Evolutionary conservation across 2,113 vertebrate genomes (phyloP).

Genomic region (Eubucco bourcierii): DNA sequence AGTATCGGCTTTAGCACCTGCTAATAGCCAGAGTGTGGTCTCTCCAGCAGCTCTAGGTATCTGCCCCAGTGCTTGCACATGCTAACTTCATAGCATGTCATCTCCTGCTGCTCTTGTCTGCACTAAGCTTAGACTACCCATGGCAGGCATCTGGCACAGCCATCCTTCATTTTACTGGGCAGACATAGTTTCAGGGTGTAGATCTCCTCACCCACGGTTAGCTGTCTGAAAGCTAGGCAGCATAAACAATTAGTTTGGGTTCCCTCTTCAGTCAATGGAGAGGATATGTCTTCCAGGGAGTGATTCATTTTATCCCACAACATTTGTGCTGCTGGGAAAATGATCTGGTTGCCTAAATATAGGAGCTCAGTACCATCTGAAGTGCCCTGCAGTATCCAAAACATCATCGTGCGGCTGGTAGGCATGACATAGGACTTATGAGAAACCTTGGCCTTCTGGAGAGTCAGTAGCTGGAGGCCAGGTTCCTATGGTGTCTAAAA

Average conservation of each 20-base stretch:
- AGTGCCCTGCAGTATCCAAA: conserved; percentile 1
- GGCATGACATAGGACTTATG: background rate
- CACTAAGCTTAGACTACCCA: background rate
- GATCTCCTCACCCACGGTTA: background rate
- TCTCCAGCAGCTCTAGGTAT: background rate
- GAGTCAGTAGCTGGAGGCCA: background rate
- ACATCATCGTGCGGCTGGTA: background rate
- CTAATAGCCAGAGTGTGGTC: background rate
- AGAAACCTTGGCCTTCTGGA: background rate
- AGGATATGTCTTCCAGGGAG: background rate
- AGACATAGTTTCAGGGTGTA: background rate
- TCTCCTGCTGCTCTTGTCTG: background rate
- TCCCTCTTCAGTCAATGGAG: background rate
- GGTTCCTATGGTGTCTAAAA: background rate
- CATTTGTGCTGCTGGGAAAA: background rate
- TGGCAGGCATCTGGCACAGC: background rate
- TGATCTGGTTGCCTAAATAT: conserved; percentile 37
- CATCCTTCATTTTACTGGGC: background rate
- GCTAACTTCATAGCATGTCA: fast-evolving
- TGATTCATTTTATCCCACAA: conserved; percentile 43
- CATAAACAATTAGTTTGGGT: background rate
- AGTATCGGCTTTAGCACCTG: background rate
- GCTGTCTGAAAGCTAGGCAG: background rate
- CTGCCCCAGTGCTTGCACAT: background rate
- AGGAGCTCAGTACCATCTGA: background rate